These are phyloP conservation scores for Rhynchomys soricoides DNA, from an alignment of 2,113 vertebrate species.

Conservation along the genomic window DNA sequence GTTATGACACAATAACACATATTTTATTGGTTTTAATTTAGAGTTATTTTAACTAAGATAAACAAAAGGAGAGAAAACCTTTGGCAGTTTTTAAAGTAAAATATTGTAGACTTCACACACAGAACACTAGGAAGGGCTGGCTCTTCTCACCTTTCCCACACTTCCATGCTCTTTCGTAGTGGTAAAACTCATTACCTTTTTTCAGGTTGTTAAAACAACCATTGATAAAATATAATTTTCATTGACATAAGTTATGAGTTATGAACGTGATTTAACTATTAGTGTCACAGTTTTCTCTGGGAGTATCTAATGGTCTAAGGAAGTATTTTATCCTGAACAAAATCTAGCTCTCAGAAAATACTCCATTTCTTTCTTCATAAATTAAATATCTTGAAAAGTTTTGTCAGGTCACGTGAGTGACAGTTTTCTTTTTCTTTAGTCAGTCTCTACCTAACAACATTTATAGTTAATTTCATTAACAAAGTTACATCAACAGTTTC, in stretches of 20 bases:
- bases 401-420: background rate
- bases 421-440: constrained; percentile 15
- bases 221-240: constrained; percentile 21
- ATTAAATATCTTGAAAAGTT: background rate
- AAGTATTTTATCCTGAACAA: background rate
- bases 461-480: constrained; percentile 33
- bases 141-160: background rate
- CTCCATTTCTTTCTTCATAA: constrained; percentile 4
- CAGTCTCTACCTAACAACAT: background rate
- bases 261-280: background rate
- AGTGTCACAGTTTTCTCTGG: background rate
- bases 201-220: constrained; percentile 15
- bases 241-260: background rate
- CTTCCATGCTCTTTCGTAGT: background rate
- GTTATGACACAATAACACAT: background rate
- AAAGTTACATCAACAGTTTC: background rate
- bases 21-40: constrained; percentile 33
- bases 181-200: constrained; percentile 33
- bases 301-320: background rate
- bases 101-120: background rate
- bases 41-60: constrained; percentile 5
- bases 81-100: constrained; percentile 26
- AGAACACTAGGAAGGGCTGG: background rate
- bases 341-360: background rate
- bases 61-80: background rate